Evolutionary conservation across 2,113 vertebrate species (phyloP).

Genomic region (Sprattus sprattus): DNA sequence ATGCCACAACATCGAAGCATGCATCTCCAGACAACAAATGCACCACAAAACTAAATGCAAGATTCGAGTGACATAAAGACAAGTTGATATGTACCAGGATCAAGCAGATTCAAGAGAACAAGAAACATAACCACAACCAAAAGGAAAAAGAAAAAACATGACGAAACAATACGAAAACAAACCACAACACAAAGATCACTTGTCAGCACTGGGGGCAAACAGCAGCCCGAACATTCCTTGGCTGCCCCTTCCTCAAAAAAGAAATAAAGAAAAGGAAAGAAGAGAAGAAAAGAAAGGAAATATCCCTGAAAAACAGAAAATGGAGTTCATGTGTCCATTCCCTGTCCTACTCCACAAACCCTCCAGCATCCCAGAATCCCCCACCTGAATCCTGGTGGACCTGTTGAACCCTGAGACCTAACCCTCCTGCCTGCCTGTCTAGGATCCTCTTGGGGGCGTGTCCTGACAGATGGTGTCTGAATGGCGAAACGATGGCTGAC

Average conservation of each 20-base stretch:
- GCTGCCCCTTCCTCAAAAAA: slow-evolving; percentile 56
- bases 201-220: slow-evolving; percentile 61
- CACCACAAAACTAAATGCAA: slow-evolving; percentile 50
- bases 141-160: slow-evolving; percentile 16
- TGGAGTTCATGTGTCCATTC: slow-evolving; percentile 14
- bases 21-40: slow-evolving; percentile 56
- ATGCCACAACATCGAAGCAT: slow-evolving; percentile 63
- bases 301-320: background rate
- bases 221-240: slow-evolving; percentile 74
- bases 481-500: slow-evolving; percentile 73
- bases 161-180: slow-evolving; percentile 52
- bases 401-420: slow-evolving; percentile 61
- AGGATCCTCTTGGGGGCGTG: slow-evolving; percentile 47
- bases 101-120: slow-evolving; percentile 60
- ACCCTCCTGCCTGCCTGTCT: slow-evolving; percentile 52
- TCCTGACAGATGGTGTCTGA: slow-evolving; percentile 59
- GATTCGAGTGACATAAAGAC: slow-evolving; percentile 57
- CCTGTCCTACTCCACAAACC: slow-evolving; percentile 39
- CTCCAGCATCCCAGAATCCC: background rate
- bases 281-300: background rate
- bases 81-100: slow-evolving; percentile 48
- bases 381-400: background rate
- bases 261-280: background rate
- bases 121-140: slow-evolving; percentile 41
- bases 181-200: background rate